Percentiles rank a stretch among this genome's conserved stretches.
phyloP scores from a whole-genome alignment of 2,113 vertebrate genomes.

The Phylloscopus whistleri region DNA sequence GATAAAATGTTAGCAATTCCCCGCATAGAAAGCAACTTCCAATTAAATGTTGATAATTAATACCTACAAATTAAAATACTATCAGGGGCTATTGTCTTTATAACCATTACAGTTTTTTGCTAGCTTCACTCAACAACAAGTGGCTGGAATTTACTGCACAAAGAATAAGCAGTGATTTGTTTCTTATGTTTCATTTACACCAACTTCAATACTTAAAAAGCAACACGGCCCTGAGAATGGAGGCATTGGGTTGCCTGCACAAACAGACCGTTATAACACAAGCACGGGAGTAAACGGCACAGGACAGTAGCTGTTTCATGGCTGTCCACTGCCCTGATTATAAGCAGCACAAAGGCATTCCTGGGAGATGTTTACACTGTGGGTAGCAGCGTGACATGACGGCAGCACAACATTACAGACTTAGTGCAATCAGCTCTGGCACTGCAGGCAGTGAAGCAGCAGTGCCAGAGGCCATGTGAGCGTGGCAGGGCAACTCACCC shows the following conservation, averaged over 20 bases:
- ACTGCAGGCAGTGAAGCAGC: neutral
- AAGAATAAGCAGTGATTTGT: neutral
- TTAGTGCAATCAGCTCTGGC: neutral
- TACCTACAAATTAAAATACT: constrained; percentile 14
- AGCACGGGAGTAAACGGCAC: neutral
- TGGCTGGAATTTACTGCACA: neutral
- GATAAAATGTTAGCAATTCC: neutral
- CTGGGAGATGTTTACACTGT: neutral
- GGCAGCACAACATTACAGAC: neutral
- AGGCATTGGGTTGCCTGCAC: rapidly evolving
- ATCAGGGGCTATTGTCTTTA: neutral
- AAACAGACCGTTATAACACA: neutral
- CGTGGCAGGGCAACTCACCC: rapidly evolving
- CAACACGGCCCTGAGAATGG: neutral
- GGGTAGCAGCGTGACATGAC: neutral
- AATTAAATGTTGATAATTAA: constrained; percentile 27
- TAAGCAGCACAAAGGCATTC: neutral
- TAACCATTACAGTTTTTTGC: neutral
- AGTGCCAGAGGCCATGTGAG: neutral
- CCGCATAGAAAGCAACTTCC: neutral
- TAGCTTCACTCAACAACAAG: constrained; percentile 3
- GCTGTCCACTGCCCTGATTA: neutral
- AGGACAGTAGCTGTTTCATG: neutral
- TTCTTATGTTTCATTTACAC: neutral
- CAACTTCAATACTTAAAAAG: neutral